These are phyloP conservation scores for Drosophila athabasca DNA, from an alignment of 1,140 invertebrate species.

Conservation along the genomic window DNA sequence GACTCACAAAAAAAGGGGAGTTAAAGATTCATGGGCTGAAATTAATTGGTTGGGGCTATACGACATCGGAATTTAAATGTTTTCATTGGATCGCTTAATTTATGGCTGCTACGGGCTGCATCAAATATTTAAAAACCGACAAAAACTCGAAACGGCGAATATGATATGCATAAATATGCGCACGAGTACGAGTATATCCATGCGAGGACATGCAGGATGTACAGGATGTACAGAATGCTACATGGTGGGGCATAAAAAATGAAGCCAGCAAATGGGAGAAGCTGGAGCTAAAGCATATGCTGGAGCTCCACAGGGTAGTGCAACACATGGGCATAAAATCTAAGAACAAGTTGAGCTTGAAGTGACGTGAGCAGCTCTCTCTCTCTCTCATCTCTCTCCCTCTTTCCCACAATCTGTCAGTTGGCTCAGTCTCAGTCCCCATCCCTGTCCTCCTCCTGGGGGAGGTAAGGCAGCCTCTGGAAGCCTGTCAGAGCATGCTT, in stretches of 20 bases:
- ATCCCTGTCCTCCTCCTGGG: neutral
- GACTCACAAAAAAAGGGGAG: too few species aligned
- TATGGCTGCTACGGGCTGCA: slow-evolving; percentile 10
- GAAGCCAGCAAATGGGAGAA: neutral
- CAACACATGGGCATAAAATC: slow-evolving; percentile 39
- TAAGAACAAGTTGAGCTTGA: slow-evolving; percentile 43
- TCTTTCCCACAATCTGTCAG: slow-evolving; percentile 22
- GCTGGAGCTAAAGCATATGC: neutral
- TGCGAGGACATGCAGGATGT: slow-evolving; percentile 8
- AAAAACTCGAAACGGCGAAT: slow-evolving; percentile 5
- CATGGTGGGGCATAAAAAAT: slow-evolving; percentile 3
- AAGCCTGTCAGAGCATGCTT: slow-evolving; percentile 5
- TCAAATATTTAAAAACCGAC: slow-evolving; percentile 29
- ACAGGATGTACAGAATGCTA: slow-evolving; percentile 2
- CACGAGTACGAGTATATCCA: neutral
- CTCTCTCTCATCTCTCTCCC: slow-evolving; percentile 17
- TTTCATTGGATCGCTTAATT: slow-evolving; percentile 24
- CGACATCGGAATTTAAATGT: slow-evolving; percentile 23
- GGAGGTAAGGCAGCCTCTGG: neutral
- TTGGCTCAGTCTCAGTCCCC: neutral
- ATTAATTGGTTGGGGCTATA: slow-evolving; percentile 15
- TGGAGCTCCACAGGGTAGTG: neutral
- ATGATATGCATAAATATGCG: slow-evolving; percentile 16
- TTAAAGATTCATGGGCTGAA: neutral
- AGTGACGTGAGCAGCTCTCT: slow-evolving; percentile 47